A percentile compares a stretch with the other conserved stretches of the same genome.
phyloP scores from a whole-genome alignment of 2,113 vertebrate genomes.

The Mesitornis unicolor region DNA sequence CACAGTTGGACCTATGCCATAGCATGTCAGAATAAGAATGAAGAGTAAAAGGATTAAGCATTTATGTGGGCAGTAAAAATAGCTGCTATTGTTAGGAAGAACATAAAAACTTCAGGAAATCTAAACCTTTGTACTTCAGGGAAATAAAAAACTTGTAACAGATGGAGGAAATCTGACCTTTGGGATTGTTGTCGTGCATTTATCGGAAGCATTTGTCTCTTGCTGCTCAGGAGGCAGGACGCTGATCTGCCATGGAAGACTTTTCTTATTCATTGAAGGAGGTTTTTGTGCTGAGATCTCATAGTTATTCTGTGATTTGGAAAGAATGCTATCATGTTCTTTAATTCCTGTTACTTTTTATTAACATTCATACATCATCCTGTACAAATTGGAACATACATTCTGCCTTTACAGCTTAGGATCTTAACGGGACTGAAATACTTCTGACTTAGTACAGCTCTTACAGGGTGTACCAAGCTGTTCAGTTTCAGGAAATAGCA shows the following conservation, averaged over 20 bases:
- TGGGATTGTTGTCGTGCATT: background rate
- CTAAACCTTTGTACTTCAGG: background rate
- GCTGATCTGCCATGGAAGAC: background rate
- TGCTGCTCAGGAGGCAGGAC: background rate
- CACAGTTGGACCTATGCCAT: background rate
- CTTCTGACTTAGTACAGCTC: background rate
- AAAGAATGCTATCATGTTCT: background rate
- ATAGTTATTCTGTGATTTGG: background rate
- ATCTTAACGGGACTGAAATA: background rate
- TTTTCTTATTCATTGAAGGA: background rate
- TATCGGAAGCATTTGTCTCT: background rate
- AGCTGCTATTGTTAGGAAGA: background rate
- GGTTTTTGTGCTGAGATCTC: background rate
- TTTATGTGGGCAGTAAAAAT: conserved; percentile 24
- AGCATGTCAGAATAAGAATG: background rate
- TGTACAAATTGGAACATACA: background rate
- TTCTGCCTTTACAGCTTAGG: background rate
- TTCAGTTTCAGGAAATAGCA: background rate
- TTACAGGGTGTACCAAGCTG: background rate
- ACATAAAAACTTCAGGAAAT: background rate
- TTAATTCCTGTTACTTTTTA: background rate
- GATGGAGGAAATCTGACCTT: conserved; percentile 8
- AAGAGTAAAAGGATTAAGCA: background rate
- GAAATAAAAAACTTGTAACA: conserved; percentile 5
- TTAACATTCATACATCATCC: background rate